These are phyloP conservation scores for roundworm (Caenorhabditis elegans) DNA, from an alignment of 1,140 invertebrate genomes.

Conservation along the genomic window DNA sequence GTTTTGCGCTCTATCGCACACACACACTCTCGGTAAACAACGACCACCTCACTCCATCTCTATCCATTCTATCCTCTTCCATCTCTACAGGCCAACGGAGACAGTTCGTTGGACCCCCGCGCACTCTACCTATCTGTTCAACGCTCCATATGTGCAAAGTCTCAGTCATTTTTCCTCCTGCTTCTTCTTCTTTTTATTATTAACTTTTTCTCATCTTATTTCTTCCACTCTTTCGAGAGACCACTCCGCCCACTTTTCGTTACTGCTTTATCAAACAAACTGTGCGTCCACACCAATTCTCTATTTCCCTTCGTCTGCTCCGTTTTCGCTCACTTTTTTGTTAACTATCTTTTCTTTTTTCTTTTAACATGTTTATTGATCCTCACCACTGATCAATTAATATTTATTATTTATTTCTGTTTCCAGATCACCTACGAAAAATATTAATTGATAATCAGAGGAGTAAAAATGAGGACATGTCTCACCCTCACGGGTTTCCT, in stretches of 20 bases:
- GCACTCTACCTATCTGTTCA: not conserved
- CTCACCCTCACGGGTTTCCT: not conserved
- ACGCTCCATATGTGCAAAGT: not conserved
- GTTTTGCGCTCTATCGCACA: not conserved
- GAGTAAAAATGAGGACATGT: not conserved
- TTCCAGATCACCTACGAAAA: not conserved
- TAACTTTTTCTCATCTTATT: not conserved
- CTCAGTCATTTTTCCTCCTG: not conserved
- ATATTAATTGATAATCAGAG: not conserved
- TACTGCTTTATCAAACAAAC: slow-evolving; percentile 24
- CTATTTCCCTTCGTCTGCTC: slow-evolving; percentile 30
- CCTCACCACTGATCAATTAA: not conserved
- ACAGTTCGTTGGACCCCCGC: not conserved
- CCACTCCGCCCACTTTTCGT: not conserved
- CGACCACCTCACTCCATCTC: slow-evolving; percentile 14
- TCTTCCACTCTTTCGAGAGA: not conserved
- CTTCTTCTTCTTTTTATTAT: not conserved
- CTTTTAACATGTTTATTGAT: not conserved
- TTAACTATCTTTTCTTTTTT: not conserved
- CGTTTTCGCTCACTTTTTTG: slow-evolving; percentile 3
- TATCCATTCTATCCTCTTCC: slow-evolving; percentile 1
- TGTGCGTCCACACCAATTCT: not conserved
- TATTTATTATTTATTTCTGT: too few species aligned
- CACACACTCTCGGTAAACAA: not conserved
- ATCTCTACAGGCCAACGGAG: not conserved